phyloP scores from a whole-genome alignment of 1,140 invertebrate genomes.

The Solen grandis region DNA sequence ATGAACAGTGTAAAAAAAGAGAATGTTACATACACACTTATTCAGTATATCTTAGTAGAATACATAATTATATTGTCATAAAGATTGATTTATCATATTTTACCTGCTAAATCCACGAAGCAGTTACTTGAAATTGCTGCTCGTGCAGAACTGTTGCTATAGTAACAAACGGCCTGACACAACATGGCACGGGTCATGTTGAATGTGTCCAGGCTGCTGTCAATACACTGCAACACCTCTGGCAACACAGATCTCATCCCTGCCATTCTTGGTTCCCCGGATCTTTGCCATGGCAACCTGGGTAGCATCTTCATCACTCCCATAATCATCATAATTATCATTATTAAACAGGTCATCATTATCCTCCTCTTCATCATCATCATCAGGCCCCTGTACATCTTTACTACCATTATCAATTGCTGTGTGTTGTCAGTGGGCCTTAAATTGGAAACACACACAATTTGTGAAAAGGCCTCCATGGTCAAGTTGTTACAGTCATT shows the following conservation, averaged over 20 bases:
- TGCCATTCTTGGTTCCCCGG: conserved; percentile 2
- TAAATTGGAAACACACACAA: too few relatives aligned
- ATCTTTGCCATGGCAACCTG: neutral
- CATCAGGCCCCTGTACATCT: neutral
- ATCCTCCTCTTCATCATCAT: conserved; percentile 19
- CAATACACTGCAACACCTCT: conserved; percentile 46
- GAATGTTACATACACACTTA: too few relatives aligned
- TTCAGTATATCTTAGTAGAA: too few relatives aligned
- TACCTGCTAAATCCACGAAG: conserved; percentile 56
- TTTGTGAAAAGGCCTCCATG: too few relatives aligned
- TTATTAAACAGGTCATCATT: conserved; percentile 39
- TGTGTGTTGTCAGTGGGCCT: too few relatives aligned
- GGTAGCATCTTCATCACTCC: neutral
- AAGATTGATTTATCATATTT: neutral
- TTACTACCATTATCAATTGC: conserved; percentile 18
- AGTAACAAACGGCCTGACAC: conserved; percentile 53
- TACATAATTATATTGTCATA: neutral
- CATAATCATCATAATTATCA: neutral
- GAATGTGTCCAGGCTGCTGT: conserved; percentile 26
- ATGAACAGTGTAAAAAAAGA: too few relatives aligned
- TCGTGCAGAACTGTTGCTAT: conserved; percentile 58
- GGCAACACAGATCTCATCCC: conserved; percentile 33
- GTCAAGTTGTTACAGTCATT: too few relatives aligned
- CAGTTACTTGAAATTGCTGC: conserved; percentile 27
- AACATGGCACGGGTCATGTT: conserved; percentile 49